Base-by-base conservation (phyloP, 2,888 invertebrate species). In the Tromatobia lineatoria region DNA sequence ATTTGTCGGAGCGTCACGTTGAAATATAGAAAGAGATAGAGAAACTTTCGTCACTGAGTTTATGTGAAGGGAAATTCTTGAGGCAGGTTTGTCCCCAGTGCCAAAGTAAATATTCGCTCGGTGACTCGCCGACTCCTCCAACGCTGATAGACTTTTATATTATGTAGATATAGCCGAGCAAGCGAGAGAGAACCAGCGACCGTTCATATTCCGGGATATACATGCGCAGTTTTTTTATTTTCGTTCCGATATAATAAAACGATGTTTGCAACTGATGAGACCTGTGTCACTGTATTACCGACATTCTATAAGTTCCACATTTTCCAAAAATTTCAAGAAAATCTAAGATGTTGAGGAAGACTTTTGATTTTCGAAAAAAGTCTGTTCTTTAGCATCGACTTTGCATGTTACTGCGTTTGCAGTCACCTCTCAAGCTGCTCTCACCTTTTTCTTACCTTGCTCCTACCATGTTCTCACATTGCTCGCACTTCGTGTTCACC, bases 51-150 rank as follows among this genome's bases (percentile, higher is more conserved):
- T 57, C 57, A 10, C 3, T 3, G 57, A 59, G 59, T 57, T 57
- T 25, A 13, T 20, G 57, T 3, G 59, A 59, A 4, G 71, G 42
- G 71, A 57, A 71, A 71, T 71, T 23, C 57, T 57, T 15, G 25
- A 45, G 23, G 57, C 54, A 38, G 29, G 38, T 54, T 38, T 38
- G 38, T 23, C 71, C 42, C 15, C 71, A 59, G 54, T 42, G 45
- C 45, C 71, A 71, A 42, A n/a, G 71, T 25, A 71, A 71, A 71
- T 59, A 71, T 45, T 57, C 71, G 70, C 54, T 6, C 34, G n/a
- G 38, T 10, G 42, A 29, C 54, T 42, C 45, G 23, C 13, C 57
- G 57, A 15, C 11, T 25, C 10, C 15, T 38, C 38, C 20, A 20
- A 42, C 42, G 38, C 71, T 15, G 57, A 54, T 42, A 38, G 71